Evolutionary conservation across 2,113 vertebrate genomes (phyloP).

Genomic region (Odocoileus hemionus): DNA sequence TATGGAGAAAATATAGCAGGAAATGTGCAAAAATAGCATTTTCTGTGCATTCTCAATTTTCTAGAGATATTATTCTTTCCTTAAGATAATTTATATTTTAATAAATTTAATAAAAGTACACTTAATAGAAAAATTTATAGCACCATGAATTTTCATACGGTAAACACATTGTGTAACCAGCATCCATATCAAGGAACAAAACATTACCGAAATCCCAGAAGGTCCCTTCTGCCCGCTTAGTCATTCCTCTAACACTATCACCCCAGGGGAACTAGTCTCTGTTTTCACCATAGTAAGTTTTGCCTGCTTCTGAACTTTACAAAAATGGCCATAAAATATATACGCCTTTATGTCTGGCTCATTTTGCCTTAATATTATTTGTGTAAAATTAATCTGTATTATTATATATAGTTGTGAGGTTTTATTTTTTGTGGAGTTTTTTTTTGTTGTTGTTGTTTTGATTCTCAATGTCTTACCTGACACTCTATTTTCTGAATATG

Average conservation of each 20-base stretch:
- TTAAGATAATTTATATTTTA: neutral
- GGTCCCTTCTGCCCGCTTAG: neutral
- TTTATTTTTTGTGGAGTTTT: neutral
- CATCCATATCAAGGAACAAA: neutral
- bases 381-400: neutral
- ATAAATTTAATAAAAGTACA: neutral
- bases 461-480: neutral
- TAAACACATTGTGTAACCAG: neutral
- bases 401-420: neutral
- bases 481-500: neutral
- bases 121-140: neutral
- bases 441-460: neutral
- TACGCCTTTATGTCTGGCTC: neutral
- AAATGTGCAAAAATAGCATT: neutral
- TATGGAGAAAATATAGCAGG: neutral
- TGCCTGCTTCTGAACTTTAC: neutral
- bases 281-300: neutral
- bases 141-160: neutral
- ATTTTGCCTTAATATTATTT: neutral
- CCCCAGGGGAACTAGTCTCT: neutral
- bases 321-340: neutral
- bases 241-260: neutral
- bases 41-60: neutral
- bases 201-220: neutral
- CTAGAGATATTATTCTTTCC: neutral